Evolutionary conservation across 2,888 invertebrate genomes (phyloP).

Genomic region (Imbricaverruca yamaguchii): DNA sequence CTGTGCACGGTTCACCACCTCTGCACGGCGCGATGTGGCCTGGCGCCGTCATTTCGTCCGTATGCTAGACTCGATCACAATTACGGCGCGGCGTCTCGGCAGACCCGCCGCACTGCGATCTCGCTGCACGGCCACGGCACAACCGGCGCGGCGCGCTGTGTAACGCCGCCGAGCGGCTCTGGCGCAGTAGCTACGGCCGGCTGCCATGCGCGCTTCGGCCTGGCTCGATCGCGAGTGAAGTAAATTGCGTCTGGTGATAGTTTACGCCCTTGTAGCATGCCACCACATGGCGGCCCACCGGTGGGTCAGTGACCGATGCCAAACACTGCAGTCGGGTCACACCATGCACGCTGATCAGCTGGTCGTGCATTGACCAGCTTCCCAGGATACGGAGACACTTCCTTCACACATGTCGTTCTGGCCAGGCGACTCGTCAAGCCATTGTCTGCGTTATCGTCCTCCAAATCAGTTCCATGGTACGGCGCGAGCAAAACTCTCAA

Average conservation of each 20-base stretch:
- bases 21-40: conserved; percentile 2
- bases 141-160: not conserved
- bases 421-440: no score
- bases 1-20: not conserved
- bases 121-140: not conserved
- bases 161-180: no score
- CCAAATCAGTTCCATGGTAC: no score
- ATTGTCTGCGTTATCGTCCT: no score
- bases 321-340: not conserved
- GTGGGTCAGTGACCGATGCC: not conserved
- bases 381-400: not conserved
- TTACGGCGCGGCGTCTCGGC: not conserved
- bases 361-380: not conserved
- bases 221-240: not conserved
- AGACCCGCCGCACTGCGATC: no score
- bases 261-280: not conserved
- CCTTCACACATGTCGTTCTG: no score
- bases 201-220: not conserved
- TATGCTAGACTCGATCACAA: not conserved
- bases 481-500: no score
- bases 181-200: not conserved
- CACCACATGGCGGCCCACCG: not conserved
- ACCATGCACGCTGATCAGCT: not conserved
- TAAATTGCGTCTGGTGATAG: not conserved
- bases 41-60: not conserved